Percentiles rank a stretch among this genome's conserved stretches.
Evolutionary conservation across 1,140 invertebrate species (phyloP).

Genomic region (Nasonia vitripennis): DNA sequence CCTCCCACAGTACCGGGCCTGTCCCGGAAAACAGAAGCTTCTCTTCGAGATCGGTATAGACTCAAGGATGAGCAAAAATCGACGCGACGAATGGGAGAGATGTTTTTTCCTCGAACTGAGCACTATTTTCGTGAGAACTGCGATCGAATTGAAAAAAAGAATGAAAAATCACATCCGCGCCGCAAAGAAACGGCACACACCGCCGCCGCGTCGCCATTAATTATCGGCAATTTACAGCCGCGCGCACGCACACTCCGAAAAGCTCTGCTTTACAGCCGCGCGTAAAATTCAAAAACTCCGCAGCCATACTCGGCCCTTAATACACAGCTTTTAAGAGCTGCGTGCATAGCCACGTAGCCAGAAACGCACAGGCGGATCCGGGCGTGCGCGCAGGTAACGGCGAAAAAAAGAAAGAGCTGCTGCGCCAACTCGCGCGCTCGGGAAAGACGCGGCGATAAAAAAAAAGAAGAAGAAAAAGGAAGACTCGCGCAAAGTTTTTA

Average conservation of each 20-base stretch:
- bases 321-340: neutral
- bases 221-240: neutral
- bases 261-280: constrained; percentile 2
- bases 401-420: neutral
- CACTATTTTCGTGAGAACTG: no score
- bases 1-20: no score
- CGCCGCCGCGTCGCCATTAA: neutral
- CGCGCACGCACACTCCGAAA: neutral
- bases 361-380: no score
- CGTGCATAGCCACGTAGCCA: neutral
- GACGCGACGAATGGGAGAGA: neutral
- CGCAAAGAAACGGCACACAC: no score
- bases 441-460: neutral
- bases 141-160: no score
- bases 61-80: neutral
- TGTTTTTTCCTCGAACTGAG: no score
- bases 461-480: neutral
- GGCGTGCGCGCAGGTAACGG: neutral
- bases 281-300: neutral
- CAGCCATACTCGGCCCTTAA: neutral
- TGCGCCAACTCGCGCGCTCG: neutral
- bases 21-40: no score
- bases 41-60: no score
- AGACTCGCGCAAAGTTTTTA: neutral
- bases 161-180: no score